These are phyloP conservation scores for Elymnias hypermnestra DNA, from an alignment of 1,140 invertebrate species.

Conservation along the genomic window DNA sequence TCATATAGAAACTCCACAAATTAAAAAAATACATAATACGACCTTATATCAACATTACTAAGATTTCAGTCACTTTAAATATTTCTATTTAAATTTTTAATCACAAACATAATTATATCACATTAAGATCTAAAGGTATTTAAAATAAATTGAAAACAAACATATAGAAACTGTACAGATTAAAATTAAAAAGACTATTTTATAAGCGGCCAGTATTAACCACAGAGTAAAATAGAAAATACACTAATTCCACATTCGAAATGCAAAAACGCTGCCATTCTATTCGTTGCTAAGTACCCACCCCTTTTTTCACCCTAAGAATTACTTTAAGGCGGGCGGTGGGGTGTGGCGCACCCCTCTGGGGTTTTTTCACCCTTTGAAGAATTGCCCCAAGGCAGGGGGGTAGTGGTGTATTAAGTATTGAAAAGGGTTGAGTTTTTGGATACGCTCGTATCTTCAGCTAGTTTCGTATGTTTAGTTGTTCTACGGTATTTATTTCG, in stretches of 20 bases:
- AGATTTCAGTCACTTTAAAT: no score
- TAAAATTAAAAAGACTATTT: no score
- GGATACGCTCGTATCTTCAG: slow-evolving; percentile 16
- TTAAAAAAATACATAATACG: no score
- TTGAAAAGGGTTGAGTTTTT: slow-evolving; percentile 66
- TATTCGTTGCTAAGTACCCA: slow-evolving; percentile 68
- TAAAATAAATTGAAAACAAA: no score
- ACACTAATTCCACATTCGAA: slow-evolving; percentile 12
- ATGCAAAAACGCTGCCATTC: slow-evolving; percentile 39
- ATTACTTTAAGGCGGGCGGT: slow-evolving; percentile 63
- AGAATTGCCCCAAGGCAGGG: slow-evolving; percentile 70
- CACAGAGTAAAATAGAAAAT: neutral
- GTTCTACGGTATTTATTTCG: no score
- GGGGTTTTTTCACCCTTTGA: slow-evolving; percentile 73
- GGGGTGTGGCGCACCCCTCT: slow-evolving; percentile 27
- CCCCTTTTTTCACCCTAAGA: slow-evolving; percentile 73
- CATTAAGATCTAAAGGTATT: no score
- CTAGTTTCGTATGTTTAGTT: slow-evolving; percentile 10
- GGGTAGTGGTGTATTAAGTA: slow-evolving; percentile 56
- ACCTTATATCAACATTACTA: no score
- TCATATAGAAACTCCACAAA: no score
- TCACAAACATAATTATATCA: no score
- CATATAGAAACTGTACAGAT: no score
- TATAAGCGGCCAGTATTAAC: no score
- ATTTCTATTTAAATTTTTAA: no score